These are phyloP conservation scores for Labeo catla DNA, from an alignment of 2,113 vertebrate genomes.

Conservation along the genomic window DNA sequence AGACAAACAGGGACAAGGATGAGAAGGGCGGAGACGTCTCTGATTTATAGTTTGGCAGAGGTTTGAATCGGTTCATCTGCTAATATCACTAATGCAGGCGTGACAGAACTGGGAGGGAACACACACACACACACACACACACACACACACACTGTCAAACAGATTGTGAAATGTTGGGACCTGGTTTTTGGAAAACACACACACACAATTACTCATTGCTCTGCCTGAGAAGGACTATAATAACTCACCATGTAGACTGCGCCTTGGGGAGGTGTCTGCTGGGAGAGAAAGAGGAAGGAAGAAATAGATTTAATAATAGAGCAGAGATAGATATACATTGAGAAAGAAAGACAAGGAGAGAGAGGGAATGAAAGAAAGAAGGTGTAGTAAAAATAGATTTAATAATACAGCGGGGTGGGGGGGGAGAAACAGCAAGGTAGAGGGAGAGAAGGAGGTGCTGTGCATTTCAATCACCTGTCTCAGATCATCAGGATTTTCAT, in stretches of 20 bases:
- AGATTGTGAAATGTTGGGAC: slow-evolving; percentile 7
- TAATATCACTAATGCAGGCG: slow-evolving; percentile 72
- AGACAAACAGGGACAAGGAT: slow-evolving; percentile 43
- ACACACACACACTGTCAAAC: slow-evolving; percentile 32
- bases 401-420: slow-evolving; percentile 15
- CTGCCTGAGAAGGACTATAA: slow-evolving; percentile 37
- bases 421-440: slow-evolving; percentile 37
- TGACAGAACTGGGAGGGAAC: slow-evolving; percentile 51
- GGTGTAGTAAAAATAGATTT: not conserved
- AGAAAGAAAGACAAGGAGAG: slow-evolving; percentile 54
- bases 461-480: slow-evolving; percentile 73
- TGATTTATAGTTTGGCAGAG: slow-evolving; percentile 64
- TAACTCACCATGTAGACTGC: slow-evolving; percentile 81
- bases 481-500: slow-evolving; percentile 78
- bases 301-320: slow-evolving; percentile 44
- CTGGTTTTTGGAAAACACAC: slow-evolving; percentile 34
- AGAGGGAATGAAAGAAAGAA: slow-evolving; percentile 45
- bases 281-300: slow-evolving; percentile 51
- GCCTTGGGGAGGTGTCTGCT: slow-evolving; percentile 69
- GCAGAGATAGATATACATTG: slow-evolving; percentile 62
- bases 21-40: slow-evolving; percentile 37
- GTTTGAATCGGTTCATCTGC: slow-evolving; percentile 68
- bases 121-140: slow-evolving; percentile 15
- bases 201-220: slow-evolving; percentile 40
- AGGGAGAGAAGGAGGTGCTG: slow-evolving; percentile 2